Evolutionary conservation across 2,888 invertebrate species (phyloP), one percentile per base, ranked within the genome.

Genomic region (Isoperla grammatica): DNA sequence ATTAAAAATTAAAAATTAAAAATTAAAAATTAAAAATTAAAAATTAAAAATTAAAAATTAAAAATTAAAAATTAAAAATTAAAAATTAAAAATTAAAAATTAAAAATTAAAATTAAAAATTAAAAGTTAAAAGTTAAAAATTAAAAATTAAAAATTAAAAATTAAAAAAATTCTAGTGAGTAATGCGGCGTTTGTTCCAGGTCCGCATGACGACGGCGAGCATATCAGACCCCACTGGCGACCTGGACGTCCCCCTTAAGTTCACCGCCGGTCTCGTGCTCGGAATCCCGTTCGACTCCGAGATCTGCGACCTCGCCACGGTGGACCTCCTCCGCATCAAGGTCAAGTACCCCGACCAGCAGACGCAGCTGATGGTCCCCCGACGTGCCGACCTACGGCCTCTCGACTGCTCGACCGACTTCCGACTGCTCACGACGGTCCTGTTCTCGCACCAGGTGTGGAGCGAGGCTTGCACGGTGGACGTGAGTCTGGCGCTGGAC

Each of bases 231-330:
- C 95, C 95, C 1, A 85, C 85, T 48, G 87, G 87, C 37, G 86
- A 90, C 71, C 82, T 81, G 67, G 86, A 87, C 12, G 91, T 91
- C 67, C 87, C 91, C 2, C 77, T 94, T 60, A 94, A 95, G 71
- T 95, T 96, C 71, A 93, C 95, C 37, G 95, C 96, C 0, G 96
- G 96, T 0, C 81, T 97, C 2, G 85, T 95, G 54, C 84, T 94
- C 62, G 90, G 90, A 37, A 85, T 96, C 40, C 88, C 88, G 12
- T 79, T 96, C 59, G 90, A 94, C 69, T 95, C 93, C 0, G 91
- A 92, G 72, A 81, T 97, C 64, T 79, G 84, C 65, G 88, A 93
- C 74, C 79, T 95, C 59, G 81, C 84, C 39, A 84, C 88, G 69
- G 84, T 88, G 1, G 78, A 78, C 53, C 82, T 86, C 61, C 77